A percentile compares a stretch with the other conserved stretches of the same genome.
Conservation (phyloP, 2,888 invertebrate species). For the Chorisops tibialis region DNA sequence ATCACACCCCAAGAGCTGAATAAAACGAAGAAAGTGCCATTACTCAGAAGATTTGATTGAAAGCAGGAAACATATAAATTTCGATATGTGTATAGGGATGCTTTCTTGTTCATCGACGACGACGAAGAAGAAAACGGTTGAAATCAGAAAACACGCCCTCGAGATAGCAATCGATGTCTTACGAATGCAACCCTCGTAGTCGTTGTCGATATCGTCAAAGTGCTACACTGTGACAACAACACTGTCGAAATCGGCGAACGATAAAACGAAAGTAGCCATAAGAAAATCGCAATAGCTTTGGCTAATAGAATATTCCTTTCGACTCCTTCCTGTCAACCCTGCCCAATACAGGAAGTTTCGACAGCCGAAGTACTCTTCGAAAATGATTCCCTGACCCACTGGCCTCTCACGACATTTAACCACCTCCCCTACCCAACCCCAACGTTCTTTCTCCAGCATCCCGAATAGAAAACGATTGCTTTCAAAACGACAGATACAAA, state of each 20-base stretch:
- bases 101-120: neutral
- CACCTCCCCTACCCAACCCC: neutral
- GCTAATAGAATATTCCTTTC: slow-evolving; percentile 26
- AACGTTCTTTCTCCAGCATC: slow-evolving; percentile 1
- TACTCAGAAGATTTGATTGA: slow-evolving; percentile 30
- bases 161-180: slow-evolving; percentile 11
- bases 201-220: neutral
- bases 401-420: neutral
- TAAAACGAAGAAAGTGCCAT: slow-evolving; percentile 8
- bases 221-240: neutral
- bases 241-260: neutral
- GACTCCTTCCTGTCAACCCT: neutral
- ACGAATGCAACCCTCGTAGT: slow-evolving; percentile 20
- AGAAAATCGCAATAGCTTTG: neutral
- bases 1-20: neutral
- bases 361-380: too few species aligned
- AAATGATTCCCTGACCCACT: neutral
- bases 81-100: slow-evolving; percentile 8
- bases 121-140: neutral
- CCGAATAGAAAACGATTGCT: slow-evolving; percentile 22
- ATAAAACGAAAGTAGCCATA: neutral
- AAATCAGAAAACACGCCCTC: slow-evolving; percentile 14
- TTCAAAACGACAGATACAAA: slow-evolving; percentile 30
- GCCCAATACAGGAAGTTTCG: neutral
- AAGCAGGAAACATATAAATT: slow-evolving; percentile 32